These are phyloP conservation scores for Crypturellus tataupa DNA, from an alignment of 2,797 vertebrate genomes.

Conservation along the genomic window DNA sequence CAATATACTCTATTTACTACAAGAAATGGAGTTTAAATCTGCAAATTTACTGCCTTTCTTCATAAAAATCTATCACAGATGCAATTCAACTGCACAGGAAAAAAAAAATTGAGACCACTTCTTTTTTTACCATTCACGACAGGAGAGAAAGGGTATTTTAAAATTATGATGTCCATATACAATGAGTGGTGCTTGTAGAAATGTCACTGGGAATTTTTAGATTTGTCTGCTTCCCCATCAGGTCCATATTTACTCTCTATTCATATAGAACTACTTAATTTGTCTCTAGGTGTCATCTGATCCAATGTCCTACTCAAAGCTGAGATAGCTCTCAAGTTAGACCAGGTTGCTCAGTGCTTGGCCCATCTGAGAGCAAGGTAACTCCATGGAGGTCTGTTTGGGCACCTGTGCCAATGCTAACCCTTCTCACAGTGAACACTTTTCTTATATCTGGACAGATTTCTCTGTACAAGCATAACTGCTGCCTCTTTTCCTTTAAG, in stretches of 20 bases:
- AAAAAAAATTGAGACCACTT: not conserved
- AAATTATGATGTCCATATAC: not conserved
- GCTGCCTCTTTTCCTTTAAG: not conserved
- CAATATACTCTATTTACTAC: not conserved
- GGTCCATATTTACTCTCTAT: not conserved
- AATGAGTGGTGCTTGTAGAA: not conserved
- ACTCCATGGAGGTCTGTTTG: not conserved
- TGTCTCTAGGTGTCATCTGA: not conserved
- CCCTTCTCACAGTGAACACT: fast-evolving
- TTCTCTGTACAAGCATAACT: not conserved
- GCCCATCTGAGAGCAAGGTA: not conserved
- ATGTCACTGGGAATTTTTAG: not conserved
- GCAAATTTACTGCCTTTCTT: not conserved
- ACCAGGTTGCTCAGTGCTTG: not conserved
- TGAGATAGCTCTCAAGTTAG: not conserved
- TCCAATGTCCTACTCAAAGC: not conserved
- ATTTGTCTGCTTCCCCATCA: not conserved
- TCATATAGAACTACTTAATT: not conserved
- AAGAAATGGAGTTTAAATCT: not conserved
- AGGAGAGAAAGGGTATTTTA: not conserved
- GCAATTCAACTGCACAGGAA: not conserved
- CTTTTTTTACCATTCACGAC: not conserved
- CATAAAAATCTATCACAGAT: not conserved
- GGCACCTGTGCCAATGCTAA: not conserved
- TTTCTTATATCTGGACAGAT: not conserved